A percentile compares a stretch with the other conserved stretches of the same genome.
Conservation (phyloP, 1,140 invertebrate species). For the Drosophila kikkawai region DNA sequence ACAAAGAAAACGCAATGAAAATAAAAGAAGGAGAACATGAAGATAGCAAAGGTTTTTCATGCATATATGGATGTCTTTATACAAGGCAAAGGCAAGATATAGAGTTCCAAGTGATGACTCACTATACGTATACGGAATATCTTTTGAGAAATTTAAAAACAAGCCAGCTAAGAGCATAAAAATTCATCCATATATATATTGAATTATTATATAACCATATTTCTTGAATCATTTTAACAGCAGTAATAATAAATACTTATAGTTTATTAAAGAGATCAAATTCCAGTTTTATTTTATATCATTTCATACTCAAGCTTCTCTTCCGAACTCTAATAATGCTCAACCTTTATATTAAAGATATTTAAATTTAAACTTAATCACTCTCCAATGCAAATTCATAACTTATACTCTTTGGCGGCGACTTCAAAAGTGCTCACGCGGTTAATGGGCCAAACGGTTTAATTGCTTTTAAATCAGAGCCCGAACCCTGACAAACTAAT, state of each 20-base stretch:
- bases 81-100: not conserved
- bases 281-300: too few relatives aligned
- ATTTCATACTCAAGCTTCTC: not conserved
- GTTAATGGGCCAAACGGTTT: constrained; percentile 42
- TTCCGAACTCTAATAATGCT: not conserved
- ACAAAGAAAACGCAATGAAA: not conserved
- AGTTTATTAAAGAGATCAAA: not conserved
- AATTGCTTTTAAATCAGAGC: constrained; percentile 50
- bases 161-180: not conserved
- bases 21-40: not conserved
- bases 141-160: not conserved
- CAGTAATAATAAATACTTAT: not conserved
- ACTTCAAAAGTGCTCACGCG: constrained; percentile 7
- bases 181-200: not conserved
- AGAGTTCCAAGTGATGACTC: not conserved
- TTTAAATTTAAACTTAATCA: not conserved
- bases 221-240: not conserved
- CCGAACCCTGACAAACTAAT: constrained; percentile 60
- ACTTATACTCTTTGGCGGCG: not conserved
- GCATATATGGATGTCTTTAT: not conserved
- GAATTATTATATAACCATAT: not conserved
- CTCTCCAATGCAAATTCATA: constrained; percentile 6
- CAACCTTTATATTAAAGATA: not conserved
- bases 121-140: not conserved
- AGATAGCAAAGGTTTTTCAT: not conserved